Conservation (phyloP, 1,140 invertebrate species). For the Orius laevigatus region DNA sequence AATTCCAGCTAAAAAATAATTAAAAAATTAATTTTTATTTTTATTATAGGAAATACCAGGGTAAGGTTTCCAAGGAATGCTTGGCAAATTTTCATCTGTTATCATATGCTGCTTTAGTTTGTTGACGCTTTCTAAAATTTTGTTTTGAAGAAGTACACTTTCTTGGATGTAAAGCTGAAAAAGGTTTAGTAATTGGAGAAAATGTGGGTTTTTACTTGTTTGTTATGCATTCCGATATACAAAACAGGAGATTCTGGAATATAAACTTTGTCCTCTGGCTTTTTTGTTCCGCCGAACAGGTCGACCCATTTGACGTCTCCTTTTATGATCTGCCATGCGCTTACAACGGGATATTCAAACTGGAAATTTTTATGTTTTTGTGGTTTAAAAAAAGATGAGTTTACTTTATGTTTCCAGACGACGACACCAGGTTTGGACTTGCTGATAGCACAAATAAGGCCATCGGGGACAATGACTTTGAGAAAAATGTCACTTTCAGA, state of each 20-base stretch:
- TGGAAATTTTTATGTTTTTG: conserved; percentile 25
- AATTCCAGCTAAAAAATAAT: not conserved
- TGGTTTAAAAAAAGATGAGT: not conserved
- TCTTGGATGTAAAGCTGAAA: conserved; percentile 60
- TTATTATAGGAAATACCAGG: conserved; percentile 25
- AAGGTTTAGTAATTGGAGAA: conserved; percentile 13
- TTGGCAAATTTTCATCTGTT: conserved; percentile 22
- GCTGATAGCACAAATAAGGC: conserved; percentile 45
- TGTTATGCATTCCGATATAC: conserved; percentile 74
- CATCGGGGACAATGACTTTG: conserved; percentile 55
- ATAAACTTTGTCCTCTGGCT: conserved; percentile 12
- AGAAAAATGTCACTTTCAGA: conserved; percentile 35
- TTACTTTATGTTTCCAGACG: conserved; percentile 55
- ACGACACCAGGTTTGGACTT: conserved; percentile 34
- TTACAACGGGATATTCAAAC: conserved; percentile 69
- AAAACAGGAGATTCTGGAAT: conserved; percentile 32
- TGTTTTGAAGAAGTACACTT: conserved; percentile 30
- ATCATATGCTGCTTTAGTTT: conserved; percentile 23
- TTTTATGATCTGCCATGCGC: conserved; percentile 56
- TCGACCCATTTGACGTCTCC: conserved; percentile 50
- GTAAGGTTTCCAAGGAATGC: conserved; percentile 54
- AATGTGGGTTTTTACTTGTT: conserved; percentile 35
- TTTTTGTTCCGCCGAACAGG: conserved; percentile 43
- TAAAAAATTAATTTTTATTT: no score
- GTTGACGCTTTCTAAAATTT: conserved; percentile 22